Base-by-base conservation (phyloP, 1,140 invertebrate genomes). In the Pogonomyrmex barbatus region DNA sequence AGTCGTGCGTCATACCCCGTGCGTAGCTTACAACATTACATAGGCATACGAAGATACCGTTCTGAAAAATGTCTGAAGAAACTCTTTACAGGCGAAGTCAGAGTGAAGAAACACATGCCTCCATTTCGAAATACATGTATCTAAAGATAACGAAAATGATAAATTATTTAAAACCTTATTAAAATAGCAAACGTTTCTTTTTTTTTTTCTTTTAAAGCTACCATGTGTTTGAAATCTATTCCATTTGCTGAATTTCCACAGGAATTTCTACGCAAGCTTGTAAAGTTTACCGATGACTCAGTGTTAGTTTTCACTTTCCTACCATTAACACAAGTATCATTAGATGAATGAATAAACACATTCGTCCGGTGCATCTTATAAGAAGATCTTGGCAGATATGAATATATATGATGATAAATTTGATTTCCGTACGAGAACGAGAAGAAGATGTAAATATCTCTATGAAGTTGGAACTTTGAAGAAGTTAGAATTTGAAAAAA, bases 261-360 rank as follows among this genome's bases (percentile, higher is more conserved):
- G 2, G 0, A 47, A 47, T 36, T 24, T 24, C 24, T 0, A 65
- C 33, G 24, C n/a, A 5, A 65, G 30, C 33, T 65, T 47, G 56
- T 47, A 24, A 36, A 65, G 30, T 63, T 47, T 65, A 39, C 8
- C 30, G 33, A 54, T 54, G 70, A 54, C 33, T 75, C 71, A 56
- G 0, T 36, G 6, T 47, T 47, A 33, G 39, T 8, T 76, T 14
- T 30, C 58, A 12, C 12, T 78, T 45, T 78, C 42, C 14, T 12
- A 68, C 12, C 8, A 2, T 76, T 36, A 36, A 45, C 24, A 0
- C 42, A 54, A 8, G 14, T 36, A 17, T 12, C 12, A 24, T 10
- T 68, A 6, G 30, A n/a, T 39, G 47, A 67, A 79, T 65, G 60
- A 17, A 36, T 39, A 10, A 47, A 24, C n/a, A 24, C 30, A 42